These are phyloP conservation scores for Crypturellus undulatus DNA, from an alignment of 2,113 vertebrate genomes.

Conservation along the genomic window DNA sequence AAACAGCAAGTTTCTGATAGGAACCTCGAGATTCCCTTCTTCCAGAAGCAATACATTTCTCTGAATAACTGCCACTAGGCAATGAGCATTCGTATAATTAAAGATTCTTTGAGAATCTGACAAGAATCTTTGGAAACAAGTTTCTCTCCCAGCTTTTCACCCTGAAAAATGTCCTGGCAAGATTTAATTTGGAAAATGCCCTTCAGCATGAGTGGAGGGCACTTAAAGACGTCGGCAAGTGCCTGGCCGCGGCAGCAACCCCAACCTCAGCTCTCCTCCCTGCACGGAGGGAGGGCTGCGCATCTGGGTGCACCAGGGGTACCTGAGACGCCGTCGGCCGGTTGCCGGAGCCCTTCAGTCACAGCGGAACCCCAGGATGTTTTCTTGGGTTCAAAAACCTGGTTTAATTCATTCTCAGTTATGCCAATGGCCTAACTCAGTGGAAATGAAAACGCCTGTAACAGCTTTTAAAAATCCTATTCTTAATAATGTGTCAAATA, in stretches of 20 bases:
- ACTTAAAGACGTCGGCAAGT: accelerated
- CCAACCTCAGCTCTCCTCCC: not conserved
- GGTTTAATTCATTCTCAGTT: not conserved
- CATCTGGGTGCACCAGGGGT: too few species aligned
- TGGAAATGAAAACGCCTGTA: accelerated
- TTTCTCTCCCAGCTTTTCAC: not conserved
- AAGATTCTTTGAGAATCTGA: not conserved
- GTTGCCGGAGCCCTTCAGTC: accelerated
- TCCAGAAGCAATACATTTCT: not conserved
- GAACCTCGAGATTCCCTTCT: not conserved
- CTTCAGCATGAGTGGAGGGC: accelerated
- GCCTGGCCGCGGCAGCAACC: too few species aligned
- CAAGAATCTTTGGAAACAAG: not conserved
- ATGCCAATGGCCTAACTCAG: not conserved
- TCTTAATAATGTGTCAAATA: not conserved
- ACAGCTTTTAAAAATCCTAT: not conserved
- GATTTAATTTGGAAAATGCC: not conserved
- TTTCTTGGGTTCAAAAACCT: not conserved
- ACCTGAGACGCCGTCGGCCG: accelerated
- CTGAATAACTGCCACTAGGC: not conserved
- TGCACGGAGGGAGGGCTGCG: not conserved
- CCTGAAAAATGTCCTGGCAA: not conserved
- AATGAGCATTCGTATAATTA: not conserved
- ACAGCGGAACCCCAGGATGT: not conserved
- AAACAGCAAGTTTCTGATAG: not conserved